Evolutionary conservation across 2,888 invertebrate genomes (phyloP).

Genomic region (Tethea ocularis): DNA sequence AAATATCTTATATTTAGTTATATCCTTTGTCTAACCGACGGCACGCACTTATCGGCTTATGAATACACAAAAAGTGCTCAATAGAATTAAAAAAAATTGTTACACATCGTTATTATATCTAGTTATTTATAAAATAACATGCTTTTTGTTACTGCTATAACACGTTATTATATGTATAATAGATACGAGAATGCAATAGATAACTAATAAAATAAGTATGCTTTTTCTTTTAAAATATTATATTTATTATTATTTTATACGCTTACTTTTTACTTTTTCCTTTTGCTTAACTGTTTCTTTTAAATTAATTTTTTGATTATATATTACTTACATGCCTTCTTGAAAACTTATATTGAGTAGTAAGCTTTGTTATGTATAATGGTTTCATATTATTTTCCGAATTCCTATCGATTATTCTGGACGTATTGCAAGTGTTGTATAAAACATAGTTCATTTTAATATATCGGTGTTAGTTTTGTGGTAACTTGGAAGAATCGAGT

Average conservation of each 20-base stretch:
- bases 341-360: too few relatives aligned
- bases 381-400: background rate
- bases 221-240: background rate
- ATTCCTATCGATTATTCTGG: background rate
- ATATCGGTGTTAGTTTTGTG: slow-evolving; percentile 52
- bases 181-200: slow-evolving; percentile 13
- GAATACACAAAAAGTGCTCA: slow-evolving; percentile 55
- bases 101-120: slow-evolving; percentile 39
- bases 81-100: slow-evolving; percentile 43
- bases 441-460: slow-evolving; percentile 26
- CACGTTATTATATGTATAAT: slow-evolving; percentile 21
- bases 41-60: slow-evolving; percentile 48
- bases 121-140: slow-evolving; percentile 36
- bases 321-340: too few relatives aligned
- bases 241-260: too few relatives aligned
- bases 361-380: background rate
- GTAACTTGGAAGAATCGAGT: slow-evolving; percentile 40
- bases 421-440: slow-evolving; percentile 9
- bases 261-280: too few relatives aligned
- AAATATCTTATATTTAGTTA: background rate
- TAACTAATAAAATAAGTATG: slow-evolving; percentile 8
- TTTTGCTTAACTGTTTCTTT: too few relatives aligned
- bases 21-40: slow-evolving; percentile 14
- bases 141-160: slow-evolving; percentile 33
- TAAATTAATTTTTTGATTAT: too few relatives aligned